Evolutionary conservation across 2,797 vertebrate genomes (phyloP).

Genomic region (Arctocebus calabarensis): DNA sequence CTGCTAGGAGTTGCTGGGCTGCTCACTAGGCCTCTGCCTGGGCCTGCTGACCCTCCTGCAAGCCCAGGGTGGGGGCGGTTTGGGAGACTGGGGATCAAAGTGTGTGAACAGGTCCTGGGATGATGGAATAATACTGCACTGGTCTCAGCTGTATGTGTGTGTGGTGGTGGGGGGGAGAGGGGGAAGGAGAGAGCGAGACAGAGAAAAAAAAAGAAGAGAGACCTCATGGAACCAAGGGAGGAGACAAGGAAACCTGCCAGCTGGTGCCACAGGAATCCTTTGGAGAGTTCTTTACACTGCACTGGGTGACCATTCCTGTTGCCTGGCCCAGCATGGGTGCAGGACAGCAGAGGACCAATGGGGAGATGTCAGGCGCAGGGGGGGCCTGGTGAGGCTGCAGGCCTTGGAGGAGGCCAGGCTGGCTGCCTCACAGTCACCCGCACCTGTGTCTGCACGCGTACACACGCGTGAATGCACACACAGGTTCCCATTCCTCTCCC

Average conservation of each 20-base stretch:
- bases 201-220: no score
- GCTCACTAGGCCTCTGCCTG: accelerated
- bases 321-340: background rate
- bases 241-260: background rate
- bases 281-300: background rate
- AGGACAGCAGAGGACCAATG: background rate
- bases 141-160: background rate
- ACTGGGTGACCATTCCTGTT: background rate
- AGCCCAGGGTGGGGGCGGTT: background rate
- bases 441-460: accelerated
- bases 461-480: accelerated
- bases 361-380: background rate
- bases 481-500: accelerated
- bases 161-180: background rate
- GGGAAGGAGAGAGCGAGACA: no score
- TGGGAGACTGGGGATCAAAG: background rate
- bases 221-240: background rate
- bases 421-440: background rate
- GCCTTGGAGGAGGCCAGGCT: background rate
- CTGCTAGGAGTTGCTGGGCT: background rate
- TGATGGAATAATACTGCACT: background rate
- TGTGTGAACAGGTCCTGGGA: background rate
- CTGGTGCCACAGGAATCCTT: background rate
- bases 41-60: background rate
- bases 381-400: background rate